Evolutionary conservation across 2,888 invertebrate genomes (phyloP), one percentile per base, ranked within the genome.

Genomic region (Syritta pipiens): DNA sequence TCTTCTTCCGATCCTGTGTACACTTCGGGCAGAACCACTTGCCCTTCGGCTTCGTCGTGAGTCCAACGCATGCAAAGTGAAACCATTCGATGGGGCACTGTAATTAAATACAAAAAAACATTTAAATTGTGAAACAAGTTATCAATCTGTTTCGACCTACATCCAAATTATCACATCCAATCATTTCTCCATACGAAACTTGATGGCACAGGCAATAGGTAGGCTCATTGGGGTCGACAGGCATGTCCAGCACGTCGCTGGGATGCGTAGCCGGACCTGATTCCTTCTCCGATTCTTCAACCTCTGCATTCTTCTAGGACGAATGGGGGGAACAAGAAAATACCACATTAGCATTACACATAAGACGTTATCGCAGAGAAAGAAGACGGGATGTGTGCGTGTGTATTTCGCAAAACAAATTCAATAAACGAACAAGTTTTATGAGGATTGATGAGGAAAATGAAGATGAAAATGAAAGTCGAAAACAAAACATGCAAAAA

Each of bases 171-270:
- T 97, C 97, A 90, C 97, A 97, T 83, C 95, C 96, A 86, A 97
- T 96, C 97, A 97, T 97, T 90, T 97, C 96, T 46, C 97, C 97
- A 85, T 96, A 97, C 0, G 96, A 96, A 19, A 95, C 95, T 92
- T 99, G 98, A 89, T 98, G 97, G 86, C 99, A 99, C 32, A 98
- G 90, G 88, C 98, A 99, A 88, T 99, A 99, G 0, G 98, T 98
- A 0, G 99, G 99, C 87, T 99, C 99, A 86, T 99, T 99, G 0
- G 99, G 99, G 91, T 99, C 96, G 0, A 96, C 96, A 0, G 96
- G 96, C 96, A 96, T 96, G 83, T 96, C 96, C 30, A 96, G 89
- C 7, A 96, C 96, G 86, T 96, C 98, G 82, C 97, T 96, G 0
- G 96, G 95, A 89, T 96, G 96, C 1, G 95, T 88, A 7, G 88